Conservation (phyloP, 2,888 invertebrate genomes). For the Eupithecia exiguata region DNA sequence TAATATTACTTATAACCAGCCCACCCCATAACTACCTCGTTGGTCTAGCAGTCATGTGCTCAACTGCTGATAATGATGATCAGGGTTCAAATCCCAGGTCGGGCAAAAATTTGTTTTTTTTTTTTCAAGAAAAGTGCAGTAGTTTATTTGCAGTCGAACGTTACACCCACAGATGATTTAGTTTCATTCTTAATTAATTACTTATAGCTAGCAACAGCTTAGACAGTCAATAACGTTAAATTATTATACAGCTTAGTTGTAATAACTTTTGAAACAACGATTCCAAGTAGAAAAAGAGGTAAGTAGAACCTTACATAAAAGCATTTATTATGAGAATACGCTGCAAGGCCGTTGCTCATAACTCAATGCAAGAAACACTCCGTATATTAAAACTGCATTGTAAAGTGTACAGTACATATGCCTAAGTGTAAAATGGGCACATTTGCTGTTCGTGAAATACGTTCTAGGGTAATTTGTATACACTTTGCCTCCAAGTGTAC, state of each 20-base stretch:
- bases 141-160: background rate
- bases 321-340: background rate
- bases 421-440: background rate
- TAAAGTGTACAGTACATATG: background rate
- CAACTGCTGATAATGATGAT: too few species aligned
- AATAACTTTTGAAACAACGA: background rate
- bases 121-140: too few species aligned
- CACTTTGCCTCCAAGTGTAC: too few species aligned
- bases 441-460: background rate
- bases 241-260: background rate
- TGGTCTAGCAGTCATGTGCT: too few species aligned
- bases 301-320: conserved; percentile 3
- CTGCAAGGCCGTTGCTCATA: conserved; percentile 1
- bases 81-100: too few species aligned
- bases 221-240: background rate
- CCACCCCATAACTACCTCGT: too few species aligned
- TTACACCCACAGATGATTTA: background rate
- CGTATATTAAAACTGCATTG: conserved; percentile 4
- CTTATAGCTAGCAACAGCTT: background rate
- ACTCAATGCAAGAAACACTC: conserved; percentile 30
- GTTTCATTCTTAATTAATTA: background rate
- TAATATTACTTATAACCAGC: too few species aligned
- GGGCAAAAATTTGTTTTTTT: too few species aligned
- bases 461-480: background rate
- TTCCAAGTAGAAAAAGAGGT: background rate